Conservation (phyloP, 2,113 vertebrate genomes). For the Calyptommatus sinebrachiatus region DNA sequence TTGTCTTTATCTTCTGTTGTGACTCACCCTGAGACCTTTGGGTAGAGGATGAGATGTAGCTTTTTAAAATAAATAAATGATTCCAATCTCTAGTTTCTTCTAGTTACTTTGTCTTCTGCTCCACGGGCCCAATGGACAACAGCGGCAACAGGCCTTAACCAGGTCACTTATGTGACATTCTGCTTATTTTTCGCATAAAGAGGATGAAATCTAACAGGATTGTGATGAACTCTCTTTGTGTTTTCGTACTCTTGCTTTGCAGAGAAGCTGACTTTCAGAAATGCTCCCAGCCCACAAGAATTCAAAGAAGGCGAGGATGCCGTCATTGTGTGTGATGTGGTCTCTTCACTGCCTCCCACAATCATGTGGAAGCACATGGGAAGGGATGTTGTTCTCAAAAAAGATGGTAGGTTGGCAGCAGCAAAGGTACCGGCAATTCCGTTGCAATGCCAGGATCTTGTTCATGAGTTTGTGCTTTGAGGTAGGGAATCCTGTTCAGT, state of each 20-base stretch:
- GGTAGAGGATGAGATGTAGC: no score
- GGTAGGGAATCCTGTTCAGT: no score
- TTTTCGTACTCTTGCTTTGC: slow-evolving; percentile 42
- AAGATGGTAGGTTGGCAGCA: slow-evolving; percentile 83
- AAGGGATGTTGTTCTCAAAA: slow-evolving; percentile 86
- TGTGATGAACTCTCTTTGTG: background rate
- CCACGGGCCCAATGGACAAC: no score
- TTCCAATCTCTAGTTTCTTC: no score
- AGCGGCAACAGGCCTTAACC: background rate
- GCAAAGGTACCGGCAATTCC: background rate
- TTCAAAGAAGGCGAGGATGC: slow-evolving; percentile 92
- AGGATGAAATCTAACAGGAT: background rate
- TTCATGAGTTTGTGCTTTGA: background rate
- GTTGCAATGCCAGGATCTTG: no score
- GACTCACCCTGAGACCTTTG: no score
- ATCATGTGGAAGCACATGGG: slow-evolving; percentile 94
- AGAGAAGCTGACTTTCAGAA: slow-evolving; percentile 97
- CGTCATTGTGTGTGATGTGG: slow-evolving; percentile 87
- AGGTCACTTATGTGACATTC: background rate
- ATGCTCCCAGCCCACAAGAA: slow-evolving; percentile 92
- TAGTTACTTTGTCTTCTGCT: no score
- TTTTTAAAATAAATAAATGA: no score
- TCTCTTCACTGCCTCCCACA: slow-evolving; percentile 88
- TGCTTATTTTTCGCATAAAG: background rate
- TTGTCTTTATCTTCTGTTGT: no score